phyloP scores from a whole-genome alignment of 2,888 invertebrate genomes.

The Tortrix viridana region DNA sequence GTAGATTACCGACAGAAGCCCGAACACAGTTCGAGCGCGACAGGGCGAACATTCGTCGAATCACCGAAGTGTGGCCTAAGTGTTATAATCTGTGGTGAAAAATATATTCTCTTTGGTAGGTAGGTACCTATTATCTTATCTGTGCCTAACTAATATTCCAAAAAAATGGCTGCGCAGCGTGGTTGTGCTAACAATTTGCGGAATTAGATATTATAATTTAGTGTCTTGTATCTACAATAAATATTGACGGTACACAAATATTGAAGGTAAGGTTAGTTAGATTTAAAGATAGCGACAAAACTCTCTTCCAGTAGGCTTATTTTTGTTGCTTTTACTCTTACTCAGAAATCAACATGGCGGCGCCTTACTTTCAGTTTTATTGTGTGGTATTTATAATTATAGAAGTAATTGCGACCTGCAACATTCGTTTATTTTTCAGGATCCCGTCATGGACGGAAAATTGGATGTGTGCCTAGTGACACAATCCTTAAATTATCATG shows the following conservation, averaged over 20 bases:
- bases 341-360: constrained; percentile 34
- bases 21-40: too few relatives aligned
- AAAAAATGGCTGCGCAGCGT: constrained; percentile 29
- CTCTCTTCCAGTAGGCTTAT: background rate
- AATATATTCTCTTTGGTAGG: too few relatives aligned
- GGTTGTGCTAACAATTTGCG: constrained; percentile 20
- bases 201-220: constrained; percentile 16
- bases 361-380: constrained; percentile 27
- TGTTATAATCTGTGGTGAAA: too few relatives aligned
- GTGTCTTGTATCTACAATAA: background rate
- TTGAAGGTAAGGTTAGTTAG: constrained; percentile 8
- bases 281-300: background rate
- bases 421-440: constrained; percentile 15
- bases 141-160: constrained; percentile 13
- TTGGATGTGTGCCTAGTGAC: constrained; percentile 84
- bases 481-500: constrained; percentile 92
- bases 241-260: too few relatives aligned
- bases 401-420: constrained; percentile 38
- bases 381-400: background rate
- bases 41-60: too few relatives aligned
- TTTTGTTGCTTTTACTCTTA: constrained; percentile 1
- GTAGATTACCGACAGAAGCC: too few relatives aligned
- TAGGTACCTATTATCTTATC: too few relatives aligned
- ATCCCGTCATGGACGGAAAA: constrained; percentile 64
- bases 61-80: too few relatives aligned